Evolutionary conservation across 1,140 invertebrate species (phyloP).

Genomic region (Drosophila jambulina): DNA sequence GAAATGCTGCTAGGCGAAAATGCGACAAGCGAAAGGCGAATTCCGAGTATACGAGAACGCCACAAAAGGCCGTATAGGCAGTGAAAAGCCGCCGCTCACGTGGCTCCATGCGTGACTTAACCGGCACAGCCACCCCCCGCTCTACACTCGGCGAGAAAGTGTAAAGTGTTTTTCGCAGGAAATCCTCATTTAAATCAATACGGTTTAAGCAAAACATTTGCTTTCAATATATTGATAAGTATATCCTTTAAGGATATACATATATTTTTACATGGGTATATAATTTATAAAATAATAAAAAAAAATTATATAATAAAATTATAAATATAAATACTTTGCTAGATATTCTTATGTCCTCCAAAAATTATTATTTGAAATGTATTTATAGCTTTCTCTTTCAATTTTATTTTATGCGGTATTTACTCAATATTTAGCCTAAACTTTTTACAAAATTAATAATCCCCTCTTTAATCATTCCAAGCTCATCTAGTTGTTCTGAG

Average conservation of each 20-base stretch:
- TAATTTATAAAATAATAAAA: not conserved
- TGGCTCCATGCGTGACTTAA: conserved; percentile 36
- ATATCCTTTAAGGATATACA: no score
- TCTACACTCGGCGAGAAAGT: not conserved
- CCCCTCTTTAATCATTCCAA: not conserved
- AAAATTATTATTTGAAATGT: not conserved
- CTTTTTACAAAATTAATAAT: not conserved
- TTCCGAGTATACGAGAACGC: conserved; percentile 1
- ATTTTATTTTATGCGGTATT: no score
- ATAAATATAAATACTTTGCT: not conserved
- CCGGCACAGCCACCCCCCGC: conserved; percentile 4
- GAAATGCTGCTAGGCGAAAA: conserved; percentile 3
- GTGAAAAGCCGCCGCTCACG: conserved; percentile 35
- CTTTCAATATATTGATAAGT: not conserved
- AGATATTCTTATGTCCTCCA: not conserved
- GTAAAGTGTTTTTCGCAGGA: not conserved
- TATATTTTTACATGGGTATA: not conserved
- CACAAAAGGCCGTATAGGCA: conserved; percentile 30
- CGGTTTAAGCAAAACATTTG: not conserved
- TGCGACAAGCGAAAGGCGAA: conserved; percentile 6
- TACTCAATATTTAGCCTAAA: not conserved
- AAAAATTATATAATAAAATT: not conserved
- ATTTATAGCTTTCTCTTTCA: not conserved
- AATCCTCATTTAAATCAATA: not conserved
- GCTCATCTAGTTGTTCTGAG: not conserved